Evolutionary conservation across 2,888 invertebrate species (phyloP).

Genomic region (Phorcus lineatus): DNA sequence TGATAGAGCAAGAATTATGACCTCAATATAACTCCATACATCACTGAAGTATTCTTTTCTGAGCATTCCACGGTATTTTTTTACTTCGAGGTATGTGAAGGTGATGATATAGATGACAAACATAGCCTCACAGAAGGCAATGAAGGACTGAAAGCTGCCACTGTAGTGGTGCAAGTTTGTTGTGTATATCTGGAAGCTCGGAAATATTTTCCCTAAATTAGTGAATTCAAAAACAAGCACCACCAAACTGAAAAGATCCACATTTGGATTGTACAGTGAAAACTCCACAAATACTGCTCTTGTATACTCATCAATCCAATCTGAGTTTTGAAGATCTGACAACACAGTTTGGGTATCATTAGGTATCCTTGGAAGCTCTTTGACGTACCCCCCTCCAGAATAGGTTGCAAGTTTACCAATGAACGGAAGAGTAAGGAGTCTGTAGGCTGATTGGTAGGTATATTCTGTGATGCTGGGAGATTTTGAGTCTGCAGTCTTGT

Average conservation of each 20-base stretch:
- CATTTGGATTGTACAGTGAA: slow-evolving; percentile 55
- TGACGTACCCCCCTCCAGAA: slow-evolving; percentile 58
- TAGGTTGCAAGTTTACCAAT: slow-evolving; percentile 52
- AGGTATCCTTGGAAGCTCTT: slow-evolving; percentile 36
- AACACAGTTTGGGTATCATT: slow-evolving; percentile 28
- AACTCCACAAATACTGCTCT: slow-evolving; percentile 56
- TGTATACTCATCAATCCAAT: slow-evolving; percentile 57
- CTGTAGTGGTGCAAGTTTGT: slow-evolving; percentile 51
- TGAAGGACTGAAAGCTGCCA: slow-evolving; percentile 44
- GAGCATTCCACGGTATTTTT: slow-evolving; percentile 38
- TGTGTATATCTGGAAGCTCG: slow-evolving; percentile 52
- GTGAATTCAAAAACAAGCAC: slow-evolving; percentile 58
- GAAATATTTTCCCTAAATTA: slow-evolving; percentile 45
- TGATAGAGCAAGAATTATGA: slow-evolving; percentile 48
- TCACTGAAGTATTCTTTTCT: slow-evolving; percentile 48
- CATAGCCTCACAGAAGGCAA: slow-evolving; percentile 47
- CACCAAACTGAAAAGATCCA: slow-evolving; percentile 53
- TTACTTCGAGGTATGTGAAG: slow-evolving; percentile 51
- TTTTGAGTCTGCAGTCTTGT: not conserved
- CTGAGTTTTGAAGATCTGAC: slow-evolving; percentile 33
- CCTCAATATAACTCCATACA: slow-evolving; percentile 53
- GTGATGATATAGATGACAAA: slow-evolving; percentile 48
- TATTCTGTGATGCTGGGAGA: not conserved
- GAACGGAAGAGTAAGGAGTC: slow-evolving; percentile 50
- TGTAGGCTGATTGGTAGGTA: slow-evolving; percentile 48